Evolutionary conservation across 2,797 vertebrate genomes (phyloP).

Genomic region (Parauchenoglanis punctatus): DNA sequence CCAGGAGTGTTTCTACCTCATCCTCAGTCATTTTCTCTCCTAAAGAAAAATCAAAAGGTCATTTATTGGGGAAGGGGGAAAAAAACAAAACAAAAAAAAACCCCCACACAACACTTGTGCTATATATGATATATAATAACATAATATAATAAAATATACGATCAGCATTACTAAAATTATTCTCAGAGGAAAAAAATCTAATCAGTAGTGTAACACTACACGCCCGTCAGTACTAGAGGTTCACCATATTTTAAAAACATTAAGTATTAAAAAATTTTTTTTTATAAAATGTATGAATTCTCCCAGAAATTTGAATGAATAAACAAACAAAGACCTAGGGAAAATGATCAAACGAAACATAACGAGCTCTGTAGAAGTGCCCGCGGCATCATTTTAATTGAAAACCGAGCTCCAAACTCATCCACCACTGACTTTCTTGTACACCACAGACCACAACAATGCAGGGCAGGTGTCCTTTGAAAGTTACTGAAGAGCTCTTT

Average conservation of each 20-base stretch:
- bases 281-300: neutral
- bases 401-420: neutral
- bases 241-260: neutral
- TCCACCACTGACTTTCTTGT: neutral
- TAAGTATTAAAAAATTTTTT: too few relatives aligned
- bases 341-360: neutral
- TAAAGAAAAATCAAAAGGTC: conserved; percentile 53
- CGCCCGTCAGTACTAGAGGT: neutral
- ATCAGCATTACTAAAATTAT: neutral
- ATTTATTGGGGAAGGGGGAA: neutral
- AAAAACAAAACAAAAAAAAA: neutral
- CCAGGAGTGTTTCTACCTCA: conserved; percentile 90
- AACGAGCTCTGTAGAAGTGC: neutral
- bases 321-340: neutral
- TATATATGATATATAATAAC: too few relatives aligned
- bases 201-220: neutral
- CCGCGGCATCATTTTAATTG: neutral
- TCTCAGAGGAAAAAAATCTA: neutral
- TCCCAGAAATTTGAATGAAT: neutral
- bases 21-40: conserved; percentile 97
- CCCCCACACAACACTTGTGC: neutral
- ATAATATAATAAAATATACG: neutral
- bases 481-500: neutral
- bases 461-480: neutral
- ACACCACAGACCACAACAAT: neutral